phyloP scores from a whole-genome alignment of 2,888 invertebrate genomes.

The Melipona bicolor region DNA sequence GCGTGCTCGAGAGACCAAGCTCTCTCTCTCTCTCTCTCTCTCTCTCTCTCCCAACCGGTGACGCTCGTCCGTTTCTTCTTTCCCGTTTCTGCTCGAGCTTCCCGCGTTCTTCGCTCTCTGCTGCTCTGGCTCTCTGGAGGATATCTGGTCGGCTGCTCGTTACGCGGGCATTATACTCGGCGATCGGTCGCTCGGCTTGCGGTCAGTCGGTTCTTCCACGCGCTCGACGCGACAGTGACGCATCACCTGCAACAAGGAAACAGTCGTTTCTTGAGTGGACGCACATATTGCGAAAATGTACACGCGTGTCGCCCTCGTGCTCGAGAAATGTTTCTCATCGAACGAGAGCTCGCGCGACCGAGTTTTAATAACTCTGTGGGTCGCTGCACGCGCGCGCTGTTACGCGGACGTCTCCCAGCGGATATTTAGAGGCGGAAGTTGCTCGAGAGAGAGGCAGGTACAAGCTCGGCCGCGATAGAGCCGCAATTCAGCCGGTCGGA shows the following conservation, averaged over 20 bases:
- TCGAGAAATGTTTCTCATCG: neutral
- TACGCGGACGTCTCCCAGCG: neutral
- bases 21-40: neutral
- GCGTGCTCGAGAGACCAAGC: neutral
- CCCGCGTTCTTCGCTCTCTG: constrained; percentile 10
- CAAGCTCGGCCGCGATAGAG: constrained; percentile 32
- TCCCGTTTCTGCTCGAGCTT: neutral
- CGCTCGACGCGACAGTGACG: constrained; percentile 56
- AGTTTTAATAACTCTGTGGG: constrained; percentile 15
- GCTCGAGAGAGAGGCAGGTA: constrained; percentile 18
- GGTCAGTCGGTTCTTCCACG: constrained; percentile 26
- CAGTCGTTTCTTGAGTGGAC: neutral
- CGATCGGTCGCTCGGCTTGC: constrained; percentile 25
- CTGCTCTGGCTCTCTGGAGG: too few species aligned
- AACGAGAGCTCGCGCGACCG: neutral
- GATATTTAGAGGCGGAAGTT: constrained; percentile 37
- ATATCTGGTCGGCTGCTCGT: constrained; percentile 28
- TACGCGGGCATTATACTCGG: constrained; percentile 58
- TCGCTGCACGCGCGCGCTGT: neutral
- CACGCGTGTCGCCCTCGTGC: neutral
- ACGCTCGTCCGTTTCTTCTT: neutral
- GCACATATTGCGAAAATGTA: neutral
- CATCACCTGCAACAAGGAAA: constrained; percentile 75
- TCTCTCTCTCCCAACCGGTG: neutral
- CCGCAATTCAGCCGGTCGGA: constrained; percentile 39